Base-by-base conservation (phyloP, 2,797 vertebrate genomes). In the Thripadectes ignobilis region DNA sequence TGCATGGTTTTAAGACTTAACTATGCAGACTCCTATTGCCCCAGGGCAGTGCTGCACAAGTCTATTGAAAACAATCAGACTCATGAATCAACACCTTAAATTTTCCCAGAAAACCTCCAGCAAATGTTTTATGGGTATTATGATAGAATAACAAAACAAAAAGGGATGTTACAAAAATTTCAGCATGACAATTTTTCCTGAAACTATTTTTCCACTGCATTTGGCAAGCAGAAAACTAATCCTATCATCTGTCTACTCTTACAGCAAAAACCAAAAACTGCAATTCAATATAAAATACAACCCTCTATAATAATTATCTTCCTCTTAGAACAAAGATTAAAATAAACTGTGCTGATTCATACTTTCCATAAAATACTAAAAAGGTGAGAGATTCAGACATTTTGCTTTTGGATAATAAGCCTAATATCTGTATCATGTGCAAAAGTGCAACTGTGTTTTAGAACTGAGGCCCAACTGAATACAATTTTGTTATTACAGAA, bases 41-140 rank as follows among this genome's bases (percentile, higher is more conserved):
- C 61, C 59, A 71, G 76, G 95, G 83, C 66, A 67, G n/a, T 10
- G 74, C 78, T 71, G 63, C 75, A 84, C 38, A 63, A 85, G 20
- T 20, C 80, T 89, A 69, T 87, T 69, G 69, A 85, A 77, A 93
- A 69, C 0, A 0, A 93, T 46, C 71, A 6, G 4, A 74, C 2
- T 67, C 41, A 54, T 71, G 67, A 73, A 93, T 48, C 57, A 79
- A 80, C 83, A 92, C 62, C 77, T 92, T 71, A 95, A 32, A 65
- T 66, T 92, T 80, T 90, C 85, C 93, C 79, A 95, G 43, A 87
- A 95, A 95, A 93, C 59, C 88, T 96, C 72, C 96, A 95, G 93
- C 73, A 89, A 96, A 93, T 77, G 71, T 90, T 96, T 93, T 45
- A 77, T 11, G 45, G 72, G 74, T 83, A 85, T 94, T 95, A 95